These are phyloP conservation scores for Petrocephalus schoutedeni DNA, from an alignment of 2,797 vertebrate species.

Conservation along the genomic window DNA sequence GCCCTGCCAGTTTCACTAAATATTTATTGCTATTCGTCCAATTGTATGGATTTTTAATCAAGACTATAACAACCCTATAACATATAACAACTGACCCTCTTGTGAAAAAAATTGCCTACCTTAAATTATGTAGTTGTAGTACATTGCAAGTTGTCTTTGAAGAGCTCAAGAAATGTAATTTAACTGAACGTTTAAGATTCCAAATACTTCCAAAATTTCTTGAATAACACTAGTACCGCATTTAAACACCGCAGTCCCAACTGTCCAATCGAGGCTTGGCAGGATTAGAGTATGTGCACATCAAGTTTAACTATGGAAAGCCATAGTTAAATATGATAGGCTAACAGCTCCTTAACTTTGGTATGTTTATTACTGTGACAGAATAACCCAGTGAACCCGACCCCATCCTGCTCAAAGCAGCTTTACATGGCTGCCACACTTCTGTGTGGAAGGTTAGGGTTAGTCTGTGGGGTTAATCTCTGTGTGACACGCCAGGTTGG, in stretches of 20 bases:
- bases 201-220: neutral
- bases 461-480: neutral
- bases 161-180: neutral
- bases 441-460: neutral
- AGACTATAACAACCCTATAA: too few species aligned
- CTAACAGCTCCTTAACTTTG: neutral
- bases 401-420: neutral
- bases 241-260: neutral
- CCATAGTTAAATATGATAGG: neutral
- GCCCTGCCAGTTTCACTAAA: neutral
- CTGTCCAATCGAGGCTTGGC: neutral
- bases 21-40: neutral
- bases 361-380: neutral
- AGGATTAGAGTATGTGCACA: neutral
- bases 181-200: neutral
- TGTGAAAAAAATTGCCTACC: too few species aligned
- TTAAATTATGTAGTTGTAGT: too few species aligned
- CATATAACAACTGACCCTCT: too few species aligned
- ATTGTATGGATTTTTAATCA: neutral
- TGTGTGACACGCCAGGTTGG: neutral
- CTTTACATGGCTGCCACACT: neutral
- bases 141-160: neutral
- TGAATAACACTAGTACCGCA: neutral
- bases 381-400: neutral
- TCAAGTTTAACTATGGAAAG: neutral